Evolutionary conservation across 35 echinoderm and acorn worm species (phyloP), one percentile per base, ranked within the genome.

Genomic region (Apostichopus parvimensis): DNA sequence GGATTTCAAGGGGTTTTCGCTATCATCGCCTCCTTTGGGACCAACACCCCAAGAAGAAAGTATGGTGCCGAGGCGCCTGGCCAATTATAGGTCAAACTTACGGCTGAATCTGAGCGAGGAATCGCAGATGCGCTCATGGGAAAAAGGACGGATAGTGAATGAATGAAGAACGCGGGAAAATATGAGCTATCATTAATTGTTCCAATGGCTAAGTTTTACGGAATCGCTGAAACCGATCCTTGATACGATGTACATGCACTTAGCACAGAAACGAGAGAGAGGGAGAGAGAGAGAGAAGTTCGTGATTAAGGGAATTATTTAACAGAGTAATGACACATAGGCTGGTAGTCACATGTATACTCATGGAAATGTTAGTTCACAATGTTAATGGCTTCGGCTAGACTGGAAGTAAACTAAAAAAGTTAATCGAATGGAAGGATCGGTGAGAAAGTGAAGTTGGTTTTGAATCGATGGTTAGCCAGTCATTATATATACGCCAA

Each of bases 111-210:
- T 84, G 53, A 56, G 81, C 81, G 56, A 14, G 54, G 81, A 84
- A 84, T 84, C 57, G 20, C 45, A 88, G 86, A 68, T 88, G 86
- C 20, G 68, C 86, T 88, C 86, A 72, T 88, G 60, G 68, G 86
- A 64, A 75, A 88, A 88, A 8, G 23, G 72, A 72, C 60, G 86
- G 61, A 66, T 60, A 88, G 52, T 53, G 60, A 88, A 88, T 88
- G 61, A 88, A 88, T 87, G 57, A 14, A 28, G 14, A 88, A 88
- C 57, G 64, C 34, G 34, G 58, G 68, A 60, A 88, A 52, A 88
- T 88, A 88, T 68, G 86, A 88, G 60, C 86, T 88, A 88, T 88
- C 86, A 65, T 88, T 88, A 88, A 88, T 88, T 88, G 86, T 68
- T 68, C 86, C 68, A 53, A 14, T 62, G 86, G 68, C 86, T 72